phyloP scores from a whole-genome alignment of 2,888 invertebrate species.

The Caenorhabditis parvicauda region DNA sequence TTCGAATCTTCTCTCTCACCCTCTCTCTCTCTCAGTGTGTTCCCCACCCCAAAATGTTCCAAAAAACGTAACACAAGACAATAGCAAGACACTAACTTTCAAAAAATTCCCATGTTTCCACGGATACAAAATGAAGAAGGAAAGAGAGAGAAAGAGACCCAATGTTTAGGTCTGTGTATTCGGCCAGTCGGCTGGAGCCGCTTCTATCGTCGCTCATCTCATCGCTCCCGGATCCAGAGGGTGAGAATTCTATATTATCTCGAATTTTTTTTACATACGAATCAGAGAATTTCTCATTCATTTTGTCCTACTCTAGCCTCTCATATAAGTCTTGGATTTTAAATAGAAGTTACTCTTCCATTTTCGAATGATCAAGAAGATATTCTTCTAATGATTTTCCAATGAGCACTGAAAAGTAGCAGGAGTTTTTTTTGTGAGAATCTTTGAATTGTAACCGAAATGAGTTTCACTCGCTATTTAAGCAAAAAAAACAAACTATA shows the following conservation, averaged over 20 bases:
- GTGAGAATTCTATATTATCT: slow-evolving; percentile 4
- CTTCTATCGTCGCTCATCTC: slow-evolving; percentile 69
- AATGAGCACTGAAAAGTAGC: too few relatives aligned
- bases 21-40: neutral
- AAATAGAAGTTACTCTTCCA: neutral
- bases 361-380: too few relatives aligned
- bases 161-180: slow-evolving; percentile 77
- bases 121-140: too few relatives aligned
- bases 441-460: neutral
- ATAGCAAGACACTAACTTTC: too few relatives aligned
- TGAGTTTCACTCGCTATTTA: too few relatives aligned
- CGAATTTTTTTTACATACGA: neutral
- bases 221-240: slow-evolving; percentile 73
- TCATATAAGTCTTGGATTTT: neutral
- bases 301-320: neutral
- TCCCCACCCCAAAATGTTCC: too few relatives aligned
- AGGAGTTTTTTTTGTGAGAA: too few relatives aligned
- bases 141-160: too few relatives aligned
- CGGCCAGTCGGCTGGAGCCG: slow-evolving; percentile 92
- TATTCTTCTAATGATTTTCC: too few relatives aligned
- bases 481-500: neutral
- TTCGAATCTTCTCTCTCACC: slow-evolving; percentile 1
- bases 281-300: neutral
- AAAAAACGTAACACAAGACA: too few relatives aligned
- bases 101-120: too few relatives aligned